Percentiles rank a stretch among this genome's conserved stretches.
Evolutionary conservation across 2,797 vertebrate species (phyloP).

Genomic region (Manis javanica): DNA sequence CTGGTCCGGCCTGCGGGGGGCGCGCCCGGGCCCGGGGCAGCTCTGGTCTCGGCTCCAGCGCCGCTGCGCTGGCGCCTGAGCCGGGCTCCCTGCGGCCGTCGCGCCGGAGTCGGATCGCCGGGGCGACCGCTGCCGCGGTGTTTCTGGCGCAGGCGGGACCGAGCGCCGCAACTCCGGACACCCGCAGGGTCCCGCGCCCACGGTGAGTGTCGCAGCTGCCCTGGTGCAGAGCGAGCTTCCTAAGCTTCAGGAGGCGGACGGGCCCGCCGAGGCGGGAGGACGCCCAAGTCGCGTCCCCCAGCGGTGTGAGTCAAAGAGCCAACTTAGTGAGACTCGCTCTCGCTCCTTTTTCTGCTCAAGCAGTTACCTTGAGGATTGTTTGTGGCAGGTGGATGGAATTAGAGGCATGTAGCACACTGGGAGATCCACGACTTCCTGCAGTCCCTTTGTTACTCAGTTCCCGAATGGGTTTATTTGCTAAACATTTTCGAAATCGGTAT

Average conservation of each 20-base stretch:
- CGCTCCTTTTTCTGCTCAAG: not conserved
- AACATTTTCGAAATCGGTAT: not conserved
- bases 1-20: not conserved
- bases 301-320: not conserved
- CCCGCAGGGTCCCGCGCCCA: not conserved
- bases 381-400: not conserved
- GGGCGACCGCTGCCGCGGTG: not conserved
- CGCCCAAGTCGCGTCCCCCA: conserved; percentile 31
- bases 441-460: conserved; percentile 46
- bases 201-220: conserved; percentile 55
- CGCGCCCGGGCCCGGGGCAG: not conserved
- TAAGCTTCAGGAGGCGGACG: not conserved
- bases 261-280: not conserved
- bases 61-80: not conserved
- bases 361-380: not conserved
- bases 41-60: conserved; percentile 67
- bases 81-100: no score
- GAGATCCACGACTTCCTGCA: not conserved
- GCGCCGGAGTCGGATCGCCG: no score
- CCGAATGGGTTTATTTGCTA: not conserved
- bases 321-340: conserved; percentile 20
- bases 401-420: not conserved
- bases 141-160: not conserved
- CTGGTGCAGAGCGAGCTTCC: not conserved
- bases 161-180: not conserved